A percentile compares a stretch with the other conserved stretches of the same genome.
phyloP scores from a whole-genome alignment of 2,888 invertebrate species.

The Idaea aversata region DNA sequence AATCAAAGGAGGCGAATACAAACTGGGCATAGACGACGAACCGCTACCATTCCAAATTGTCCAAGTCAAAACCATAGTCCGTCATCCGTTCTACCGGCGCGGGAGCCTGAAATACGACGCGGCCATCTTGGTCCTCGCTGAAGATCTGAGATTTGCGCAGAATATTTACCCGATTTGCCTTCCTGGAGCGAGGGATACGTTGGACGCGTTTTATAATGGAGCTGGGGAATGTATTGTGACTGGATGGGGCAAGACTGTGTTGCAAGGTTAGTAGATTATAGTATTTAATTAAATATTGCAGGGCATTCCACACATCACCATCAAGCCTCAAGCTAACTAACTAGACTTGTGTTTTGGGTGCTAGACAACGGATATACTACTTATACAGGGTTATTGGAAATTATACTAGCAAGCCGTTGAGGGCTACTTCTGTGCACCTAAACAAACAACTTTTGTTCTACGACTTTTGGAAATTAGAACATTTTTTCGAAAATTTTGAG shows the following conservation, averaged over 20 bases:
- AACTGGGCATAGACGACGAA: constrained; percentile 89
- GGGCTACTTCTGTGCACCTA: too few species aligned
- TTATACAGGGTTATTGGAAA: too few species aligned
- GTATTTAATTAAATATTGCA: not conserved
- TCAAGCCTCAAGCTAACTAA: too few species aligned
- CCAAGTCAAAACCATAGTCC: constrained; percentile 83
- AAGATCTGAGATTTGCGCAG: constrained; percentile 82
- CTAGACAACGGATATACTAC: too few species aligned
- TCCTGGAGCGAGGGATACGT: constrained; percentile 62
- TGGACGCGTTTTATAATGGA: constrained; percentile 80
- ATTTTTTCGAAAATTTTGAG: too few species aligned
- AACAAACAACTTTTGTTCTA: too few species aligned
- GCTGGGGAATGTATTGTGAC: constrained; percentile 86
- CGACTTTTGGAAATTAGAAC: too few species aligned
- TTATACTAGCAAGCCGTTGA: too few species aligned
- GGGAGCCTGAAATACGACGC: constrained; percentile 83
- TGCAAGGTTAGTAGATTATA: constrained; percentile 82
- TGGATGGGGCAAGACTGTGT: constrained; percentile 90
- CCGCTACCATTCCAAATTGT: constrained; percentile 89
- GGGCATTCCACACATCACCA: too few species aligned
- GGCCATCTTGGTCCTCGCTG: constrained; percentile 85
- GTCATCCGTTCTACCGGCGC: constrained; percentile 85
- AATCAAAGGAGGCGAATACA: constrained; percentile 92
- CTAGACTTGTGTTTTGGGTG: too few species aligned
- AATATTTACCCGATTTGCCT: constrained; percentile 89